Conservation (phyloP, 2,797 vertebrate species). For the Sebastes steindachneri region DNA sequence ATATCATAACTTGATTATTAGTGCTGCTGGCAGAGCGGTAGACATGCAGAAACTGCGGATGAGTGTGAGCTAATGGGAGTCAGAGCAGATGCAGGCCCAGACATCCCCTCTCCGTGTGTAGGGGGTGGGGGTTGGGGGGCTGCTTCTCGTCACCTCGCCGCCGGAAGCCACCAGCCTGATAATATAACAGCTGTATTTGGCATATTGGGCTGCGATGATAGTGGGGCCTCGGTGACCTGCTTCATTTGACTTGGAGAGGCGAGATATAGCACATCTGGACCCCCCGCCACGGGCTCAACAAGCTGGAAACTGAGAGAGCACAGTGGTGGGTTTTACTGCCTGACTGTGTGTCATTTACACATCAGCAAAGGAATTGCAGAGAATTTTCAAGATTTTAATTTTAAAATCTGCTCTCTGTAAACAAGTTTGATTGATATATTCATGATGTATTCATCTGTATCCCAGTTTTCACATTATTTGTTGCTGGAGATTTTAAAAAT, state of each 20-base stretch:
- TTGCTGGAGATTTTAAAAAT: not conserved
- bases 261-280: slow-evolving; percentile 49
- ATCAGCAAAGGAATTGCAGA: not conserved
- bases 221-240: slow-evolving; percentile 30
- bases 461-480: not conserved
- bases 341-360: not conserved
- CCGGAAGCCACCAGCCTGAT: slow-evolving; percentile 32
- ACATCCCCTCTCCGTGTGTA: slow-evolving; percentile 13
- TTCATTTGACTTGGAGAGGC: slow-evolving; percentile 40
- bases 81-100: slow-evolving; percentile 48
- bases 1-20: slow-evolving; percentile 64
- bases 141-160: slow-evolving; percentile 20
- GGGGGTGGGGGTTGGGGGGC: not conserved
- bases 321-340: not conserved
- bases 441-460: not conserved
- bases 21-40: slow-evolving; percentile 47
- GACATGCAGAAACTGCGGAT: slow-evolving; percentile 53
- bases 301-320: slow-evolving; percentile 32
- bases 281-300: slow-evolving; percentile 41
- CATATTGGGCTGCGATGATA: slow-evolving; percentile 55
- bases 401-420: not conserved
- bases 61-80: slow-evolving; percentile 52
- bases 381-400: not conserved
- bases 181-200: slow-evolving; percentile 64
- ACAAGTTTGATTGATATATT: not conserved